Conservation (phyloP, 2,113 vertebrate genomes). For the Sturnira hondurensis region DNA sequence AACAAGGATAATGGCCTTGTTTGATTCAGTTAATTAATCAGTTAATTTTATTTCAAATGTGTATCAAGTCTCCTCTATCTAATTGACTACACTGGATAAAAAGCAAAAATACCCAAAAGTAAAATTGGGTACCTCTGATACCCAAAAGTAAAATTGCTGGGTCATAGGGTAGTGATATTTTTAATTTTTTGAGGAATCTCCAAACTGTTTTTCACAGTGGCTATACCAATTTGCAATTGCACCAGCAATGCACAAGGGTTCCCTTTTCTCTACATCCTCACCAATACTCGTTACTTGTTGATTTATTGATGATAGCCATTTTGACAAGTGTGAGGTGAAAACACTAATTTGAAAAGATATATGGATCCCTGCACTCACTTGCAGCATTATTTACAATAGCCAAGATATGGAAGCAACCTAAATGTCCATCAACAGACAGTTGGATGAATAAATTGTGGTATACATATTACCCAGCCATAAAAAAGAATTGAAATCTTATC, state of each 20-base stretch:
- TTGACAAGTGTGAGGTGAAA: not conserved
- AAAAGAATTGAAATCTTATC: not conserved
- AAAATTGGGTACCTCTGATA: not conserved
- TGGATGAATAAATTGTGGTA: not conserved
- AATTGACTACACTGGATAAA: not conserved
- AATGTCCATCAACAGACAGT: not conserved
- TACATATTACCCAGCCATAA: not conserved
- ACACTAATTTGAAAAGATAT: not conserved
- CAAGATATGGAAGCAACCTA: not conserved
- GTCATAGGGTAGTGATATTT: not conserved
- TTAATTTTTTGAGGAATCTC: not conserved
- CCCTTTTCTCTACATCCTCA: not conserved
- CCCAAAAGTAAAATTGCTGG: not conserved
- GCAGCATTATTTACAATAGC: not conserved
- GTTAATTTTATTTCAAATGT: not conserved
- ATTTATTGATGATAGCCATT: not conserved
- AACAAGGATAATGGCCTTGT: not conserved
- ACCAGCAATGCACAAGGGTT: not conserved
- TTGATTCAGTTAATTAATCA: constrained; percentile 4
- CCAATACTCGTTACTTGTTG: not conserved
- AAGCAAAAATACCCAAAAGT: not conserved
- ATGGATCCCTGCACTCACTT: not conserved
- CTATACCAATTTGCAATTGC: not conserved
- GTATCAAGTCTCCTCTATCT: not conserved
- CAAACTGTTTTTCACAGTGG: not conserved